Conservation (phyloP, 2,113 vertebrate species). For the Melanerpes aurifrons region DNA sequence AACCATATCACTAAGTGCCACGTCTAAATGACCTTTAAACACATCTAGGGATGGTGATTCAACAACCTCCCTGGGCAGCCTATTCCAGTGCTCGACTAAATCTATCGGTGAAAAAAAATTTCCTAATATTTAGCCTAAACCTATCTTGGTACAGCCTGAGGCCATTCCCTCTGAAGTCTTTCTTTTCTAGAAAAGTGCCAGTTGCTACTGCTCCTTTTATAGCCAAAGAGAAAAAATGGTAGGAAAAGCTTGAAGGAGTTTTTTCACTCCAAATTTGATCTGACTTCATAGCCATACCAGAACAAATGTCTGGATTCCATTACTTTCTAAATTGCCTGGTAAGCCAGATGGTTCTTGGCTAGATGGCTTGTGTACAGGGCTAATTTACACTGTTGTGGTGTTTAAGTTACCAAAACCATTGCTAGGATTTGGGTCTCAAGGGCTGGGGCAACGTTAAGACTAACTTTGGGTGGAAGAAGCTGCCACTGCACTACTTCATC, state of each 20-base stretch:
- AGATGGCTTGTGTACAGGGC: background rate
- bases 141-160: no score
- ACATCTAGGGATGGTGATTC: no score
- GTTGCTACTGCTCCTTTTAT: background rate
- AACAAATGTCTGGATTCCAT: background rate
- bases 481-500: background rate
- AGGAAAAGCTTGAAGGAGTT: background rate
- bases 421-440: background rate
- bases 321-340: background rate
- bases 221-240: background rate
- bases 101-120: no score
- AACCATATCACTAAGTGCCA: no score
- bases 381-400: background rate
- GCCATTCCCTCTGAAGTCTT: background rate
- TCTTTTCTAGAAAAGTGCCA: background rate
- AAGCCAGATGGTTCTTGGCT: background rate
- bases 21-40: no score
- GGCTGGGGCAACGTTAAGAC: background rate
- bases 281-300: background rate
- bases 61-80: no score
- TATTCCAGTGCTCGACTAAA: no score
- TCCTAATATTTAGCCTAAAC: no score
- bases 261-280: background rate
- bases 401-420: background rate
- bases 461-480: background rate